These are phyloP conservation scores for Aspidoscelis tigris DNA, from an alignment of 2,113 vertebrate genomes.

Conservation along the genomic window DNA sequence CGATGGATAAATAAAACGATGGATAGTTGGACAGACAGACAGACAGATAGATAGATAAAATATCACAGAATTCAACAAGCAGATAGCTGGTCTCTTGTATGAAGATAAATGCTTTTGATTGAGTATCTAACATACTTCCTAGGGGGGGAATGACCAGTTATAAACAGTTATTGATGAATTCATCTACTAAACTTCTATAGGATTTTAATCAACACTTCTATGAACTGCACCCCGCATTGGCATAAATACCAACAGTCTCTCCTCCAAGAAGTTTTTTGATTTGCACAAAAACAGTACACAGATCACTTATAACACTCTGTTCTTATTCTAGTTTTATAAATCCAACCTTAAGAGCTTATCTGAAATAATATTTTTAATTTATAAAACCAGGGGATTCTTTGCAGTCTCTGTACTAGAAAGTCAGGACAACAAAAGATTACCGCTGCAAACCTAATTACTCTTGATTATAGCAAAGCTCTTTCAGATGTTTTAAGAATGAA, in stretches of 20 bases:
- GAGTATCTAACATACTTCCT: neutral
- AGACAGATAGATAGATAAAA: neutral
- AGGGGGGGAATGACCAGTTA: neutral
- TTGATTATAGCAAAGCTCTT: neutral
- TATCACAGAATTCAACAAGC: neutral
- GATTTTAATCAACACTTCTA: neutral
- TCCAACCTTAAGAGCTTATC: neutral
- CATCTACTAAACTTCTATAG: neutral
- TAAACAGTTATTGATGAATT: neutral
- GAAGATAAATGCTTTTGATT: neutral
- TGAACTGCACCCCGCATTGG: neutral
- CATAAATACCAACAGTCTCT: neutral
- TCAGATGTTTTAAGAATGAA: neutral
- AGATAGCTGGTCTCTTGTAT: neutral
- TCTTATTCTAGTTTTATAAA: neutral
- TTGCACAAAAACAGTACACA: neutral
- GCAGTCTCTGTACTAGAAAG: neutral
- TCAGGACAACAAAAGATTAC: neutral
- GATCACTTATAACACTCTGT: neutral
- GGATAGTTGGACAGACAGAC: no score
- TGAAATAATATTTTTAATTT: neutral
- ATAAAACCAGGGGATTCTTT: neutral
- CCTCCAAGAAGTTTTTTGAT: neutral
- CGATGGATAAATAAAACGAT: no score
- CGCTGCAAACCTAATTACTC: neutral